Base-by-base conservation (phyloP, 2,888 invertebrate genomes). In the Eupelmus urozonus region DNA sequence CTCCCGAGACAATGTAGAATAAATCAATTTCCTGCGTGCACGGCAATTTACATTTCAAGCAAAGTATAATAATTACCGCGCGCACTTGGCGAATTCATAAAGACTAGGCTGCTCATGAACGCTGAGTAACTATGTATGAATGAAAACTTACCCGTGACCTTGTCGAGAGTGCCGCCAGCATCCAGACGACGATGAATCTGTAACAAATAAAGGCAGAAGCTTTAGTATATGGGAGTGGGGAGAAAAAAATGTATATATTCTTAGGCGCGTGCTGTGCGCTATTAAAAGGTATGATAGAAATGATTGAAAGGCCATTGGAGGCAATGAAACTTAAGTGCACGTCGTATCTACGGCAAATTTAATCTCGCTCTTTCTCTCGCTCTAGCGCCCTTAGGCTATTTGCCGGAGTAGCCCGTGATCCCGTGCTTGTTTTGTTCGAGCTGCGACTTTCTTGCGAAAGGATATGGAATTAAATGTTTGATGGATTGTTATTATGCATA, bases 101-200 rank as follows among this genome's bases (percentile, higher is more conserved):
- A 34, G 9, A 9, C 34, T 60, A 29, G 34, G 29, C n/a, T 27
- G 40, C 27, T 23, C 49, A 60, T 13, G n/a, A n/a, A n/a, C n/a
- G n/a, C n/a, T n/a, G n/a, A n/a, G n/a, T n/a, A n/a, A n/a, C n/a
- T n/a, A n/a, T n/a, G n/a, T n/a, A n/a, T n/a, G n/a, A n/a, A n/a
- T n/a, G n/a, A n/a, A n/a, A n/a, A 82, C 81, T 86, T 79, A 89
- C 89, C 86, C 85, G 85, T 81, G 84, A 85, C 75, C 81, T 84
- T 70, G 84, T 82, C 69, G 83, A 83, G 59, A 82, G 80, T 75
- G 80, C 81, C 27, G 86, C 83, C 78, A 88, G 81, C 81, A 88
- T 84, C 87, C 87, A 89, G 11, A 85, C 83, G 67, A 86, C 81
- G 73, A 84, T 83, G 82, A 84, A 85, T 82, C 89, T 90, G 87